A percentile compares a stretch with the other conserved stretches of the same genome.
Evolutionary conservation across 2,888 invertebrate genomes (phyloP).

Genomic region (Tetanocera ferruginea): DNA sequence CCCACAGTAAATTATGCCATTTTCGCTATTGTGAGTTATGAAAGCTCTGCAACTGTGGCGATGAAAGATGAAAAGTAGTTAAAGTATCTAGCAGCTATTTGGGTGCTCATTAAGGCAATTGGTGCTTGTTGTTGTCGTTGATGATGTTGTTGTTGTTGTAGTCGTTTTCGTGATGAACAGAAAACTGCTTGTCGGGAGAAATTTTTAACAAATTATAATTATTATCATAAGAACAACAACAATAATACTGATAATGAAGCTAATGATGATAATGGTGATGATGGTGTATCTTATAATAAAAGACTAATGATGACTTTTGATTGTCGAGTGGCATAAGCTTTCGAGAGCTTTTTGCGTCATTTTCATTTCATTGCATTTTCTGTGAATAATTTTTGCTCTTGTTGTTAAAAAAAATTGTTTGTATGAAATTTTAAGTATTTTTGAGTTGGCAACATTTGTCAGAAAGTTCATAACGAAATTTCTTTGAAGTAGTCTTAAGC

Average conservation of each 20-base stretch:
- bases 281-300: neutral
- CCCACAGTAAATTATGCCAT: neutral
- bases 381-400: too few species aligned
- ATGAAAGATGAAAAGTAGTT: conserved; percentile 15
- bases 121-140: neutral
- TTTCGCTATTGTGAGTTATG: neutral
- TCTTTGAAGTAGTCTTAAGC: too few species aligned
- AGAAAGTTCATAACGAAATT: too few species aligned
- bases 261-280: too few species aligned
- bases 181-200: neutral
- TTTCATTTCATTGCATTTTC: too few species aligned
- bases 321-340: conserved; percentile 14
- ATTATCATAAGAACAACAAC: neutral
- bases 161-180: neutral
- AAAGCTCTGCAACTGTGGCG: neutral
- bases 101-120: conserved; percentile 16
- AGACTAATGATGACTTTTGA: conserved; percentile 19
- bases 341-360: neutral
- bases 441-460: neutral
- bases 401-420: neutral
- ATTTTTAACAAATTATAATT: conserved; percentile 1
- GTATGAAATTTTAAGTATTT: neutral
- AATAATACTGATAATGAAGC: too few species aligned
- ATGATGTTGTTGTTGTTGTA: neutral
- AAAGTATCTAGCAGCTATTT: conserved; percentile 1